phyloP scores from a whole-genome alignment of 2,888 invertebrate genomes.

The Eueremaeus valkanovi region DNA sequence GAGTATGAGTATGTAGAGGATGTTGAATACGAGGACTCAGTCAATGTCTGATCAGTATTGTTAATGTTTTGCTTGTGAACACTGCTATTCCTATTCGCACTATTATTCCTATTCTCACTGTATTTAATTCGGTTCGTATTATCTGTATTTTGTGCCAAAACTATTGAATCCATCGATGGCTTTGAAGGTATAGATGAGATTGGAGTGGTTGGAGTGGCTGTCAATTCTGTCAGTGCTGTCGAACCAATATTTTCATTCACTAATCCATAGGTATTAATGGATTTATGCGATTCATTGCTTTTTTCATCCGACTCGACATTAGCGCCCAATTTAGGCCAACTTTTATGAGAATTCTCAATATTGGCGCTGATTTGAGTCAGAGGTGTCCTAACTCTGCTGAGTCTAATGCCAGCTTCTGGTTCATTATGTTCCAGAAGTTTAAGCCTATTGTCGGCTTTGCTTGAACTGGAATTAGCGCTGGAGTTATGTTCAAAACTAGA shows the following conservation, averaged over 20 bases:
- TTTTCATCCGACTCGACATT: conserved; percentile 23
- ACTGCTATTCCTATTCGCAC: no score
- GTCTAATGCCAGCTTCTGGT: neutral
- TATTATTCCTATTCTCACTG: conserved; percentile 21
- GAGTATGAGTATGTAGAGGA: no score
- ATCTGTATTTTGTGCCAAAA: neutral
- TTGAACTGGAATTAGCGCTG: neutral
- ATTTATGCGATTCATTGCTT: conserved; percentile 34
- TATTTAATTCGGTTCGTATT: conserved; percentile 17
- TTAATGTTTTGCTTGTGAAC: conserved; percentile 13
- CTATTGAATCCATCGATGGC: neutral
- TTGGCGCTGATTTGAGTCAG: neutral
- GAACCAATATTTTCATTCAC: conserved; percentile 16
- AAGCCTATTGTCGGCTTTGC: conserved; percentile 22
- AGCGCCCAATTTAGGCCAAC: conserved; percentile 17
- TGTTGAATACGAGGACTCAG: neutral
- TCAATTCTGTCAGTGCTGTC: neutral
- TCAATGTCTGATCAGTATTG: conserved; percentile 6
- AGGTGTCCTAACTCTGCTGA: neutral
- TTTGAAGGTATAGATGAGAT: no score
- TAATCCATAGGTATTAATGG: conserved; percentile 36
- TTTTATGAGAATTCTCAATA: conserved; percentile 33
- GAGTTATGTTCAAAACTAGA: conserved; percentile 3
- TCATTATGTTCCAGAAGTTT: conserved; percentile 3
- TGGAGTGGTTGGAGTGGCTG: neutral